Evolutionary conservation across 2,797 vertebrate genomes (phyloP).

Genomic region (Gadopsis bispinosus): DNA sequence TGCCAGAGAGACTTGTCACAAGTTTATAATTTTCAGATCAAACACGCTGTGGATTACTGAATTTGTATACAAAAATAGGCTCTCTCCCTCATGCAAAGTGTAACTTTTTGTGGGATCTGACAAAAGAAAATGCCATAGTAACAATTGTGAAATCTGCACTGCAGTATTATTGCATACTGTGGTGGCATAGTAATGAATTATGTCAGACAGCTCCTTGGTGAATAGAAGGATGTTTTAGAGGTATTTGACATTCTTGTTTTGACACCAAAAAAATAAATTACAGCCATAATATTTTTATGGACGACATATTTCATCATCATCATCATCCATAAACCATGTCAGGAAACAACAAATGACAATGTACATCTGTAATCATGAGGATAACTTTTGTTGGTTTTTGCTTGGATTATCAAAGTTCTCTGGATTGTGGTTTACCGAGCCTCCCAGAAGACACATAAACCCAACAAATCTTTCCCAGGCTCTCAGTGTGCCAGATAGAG

Average conservation of each 20-base stretch:
- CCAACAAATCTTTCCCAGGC: slow-evolving; percentile 61
- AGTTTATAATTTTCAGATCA: slow-evolving; percentile 68
- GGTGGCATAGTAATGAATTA: slow-evolving; percentile 38
- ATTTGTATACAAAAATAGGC: slow-evolving; percentile 50
- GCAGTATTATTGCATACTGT: slow-evolving; percentile 31
- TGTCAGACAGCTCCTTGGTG: slow-evolving; percentile 21
- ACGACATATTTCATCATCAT: slow-evolving; percentile 14
- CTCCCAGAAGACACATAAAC: slow-evolving; percentile 47
- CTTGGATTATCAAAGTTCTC: slow-evolving; percentile 39
- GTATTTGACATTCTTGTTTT: slow-evolving; percentile 30
- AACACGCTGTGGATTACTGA: slow-evolving; percentile 37
- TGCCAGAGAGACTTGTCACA: slow-evolving; percentile 38
- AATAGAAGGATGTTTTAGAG: slow-evolving; percentile 26
- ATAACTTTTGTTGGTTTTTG: slow-evolving; percentile 27
- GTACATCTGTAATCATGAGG: slow-evolving; percentile 35
- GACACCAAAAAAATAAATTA: not conserved
- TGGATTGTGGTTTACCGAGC: slow-evolving; percentile 53
- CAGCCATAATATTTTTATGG: not conserved
- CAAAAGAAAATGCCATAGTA: slow-evolving; percentile 55
- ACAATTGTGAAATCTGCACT: slow-evolving; percentile 43
- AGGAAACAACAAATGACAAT: slow-evolving; percentile 23
- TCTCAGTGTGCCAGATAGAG: slow-evolving; percentile 56
- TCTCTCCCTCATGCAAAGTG: slow-evolving; percentile 34
- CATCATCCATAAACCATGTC: slow-evolving; percentile 11
- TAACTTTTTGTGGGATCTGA: slow-evolving; percentile 62